Conservation (phyloP, 2,113 vertebrate species). For the Embiotoca jacksoni region DNA sequence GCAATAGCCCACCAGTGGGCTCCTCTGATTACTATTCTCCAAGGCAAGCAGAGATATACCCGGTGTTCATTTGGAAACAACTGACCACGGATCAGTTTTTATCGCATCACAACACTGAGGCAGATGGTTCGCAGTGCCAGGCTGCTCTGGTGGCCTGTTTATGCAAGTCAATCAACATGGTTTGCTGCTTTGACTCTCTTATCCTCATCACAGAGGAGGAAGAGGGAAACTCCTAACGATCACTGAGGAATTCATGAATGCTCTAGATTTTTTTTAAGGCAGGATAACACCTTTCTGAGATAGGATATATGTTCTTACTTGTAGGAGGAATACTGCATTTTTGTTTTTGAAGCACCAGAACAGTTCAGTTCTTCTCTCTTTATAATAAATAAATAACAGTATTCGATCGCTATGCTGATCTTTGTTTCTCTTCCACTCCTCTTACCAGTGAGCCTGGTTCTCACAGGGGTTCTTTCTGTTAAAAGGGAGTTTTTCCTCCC, state of each 20-base stretch:
- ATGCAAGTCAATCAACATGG: constrained; percentile 29
- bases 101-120: constrained; percentile 16
- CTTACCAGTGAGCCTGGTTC: too few relatives aligned
- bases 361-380: too few relatives aligned
- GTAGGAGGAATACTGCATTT: neutral
- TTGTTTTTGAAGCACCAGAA: neutral
- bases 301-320: constrained; percentile 8
- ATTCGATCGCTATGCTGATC: too few relatives aligned
- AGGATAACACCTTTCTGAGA: neutral
- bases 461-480: too few relatives aligned
- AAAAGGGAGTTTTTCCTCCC: too few relatives aligned
- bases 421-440: too few relatives aligned
- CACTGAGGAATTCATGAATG: constrained; percentile 8
- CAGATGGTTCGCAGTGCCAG: constrained; percentile 53
- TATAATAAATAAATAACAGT: too few relatives aligned
- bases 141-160: constrained; percentile 34
- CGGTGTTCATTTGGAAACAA: neutral
- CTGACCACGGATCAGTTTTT: constrained; percentile 53
- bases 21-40: constrained; percentile 50
- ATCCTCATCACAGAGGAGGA: constrained; percentile 1
- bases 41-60: constrained; percentile 21
- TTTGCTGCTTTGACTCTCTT: constrained; percentile 8
- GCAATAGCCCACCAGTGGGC: constrained; percentile 25
- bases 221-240: constrained; percentile 3
- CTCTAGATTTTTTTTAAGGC: neutral